Evolutionary conservation across 2,797 vertebrate species (phyloP), one percentile per base, ranked within the genome.

Genomic region (Erpetoichthys calabaricus): DNA sequence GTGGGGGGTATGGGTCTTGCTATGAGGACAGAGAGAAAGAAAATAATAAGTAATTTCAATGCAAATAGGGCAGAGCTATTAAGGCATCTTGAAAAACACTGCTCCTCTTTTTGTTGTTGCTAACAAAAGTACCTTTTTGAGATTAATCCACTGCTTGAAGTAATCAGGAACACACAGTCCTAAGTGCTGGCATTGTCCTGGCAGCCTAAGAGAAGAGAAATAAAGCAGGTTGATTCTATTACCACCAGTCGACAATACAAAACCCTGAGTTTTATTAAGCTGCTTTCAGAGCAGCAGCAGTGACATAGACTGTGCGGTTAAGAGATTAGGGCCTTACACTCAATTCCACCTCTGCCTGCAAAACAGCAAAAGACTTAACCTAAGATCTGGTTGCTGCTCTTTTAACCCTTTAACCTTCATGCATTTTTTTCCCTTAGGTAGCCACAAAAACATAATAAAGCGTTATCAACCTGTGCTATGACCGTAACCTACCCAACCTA

Each of bases 101-200:
- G 61, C 66, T 70, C 45, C 56, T 56, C 54, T 57, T 54, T 57
- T 52, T 62, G 54, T 44, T 54, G 57, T 47, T 51, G 58, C 58
- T 65, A 70, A 69, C 65, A 73, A 68, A 73, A 75, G 74, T 86
- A 86, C 85, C 84, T 88, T 86, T 82, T 85, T 86, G 77, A 89
- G 84, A 84, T 88, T 86, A 85, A 89, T 87, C 86, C 84, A 86
- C 73, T 87, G 83, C 81, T 85, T 86, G 83, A 86, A 87, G 85
- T 88, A 88, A 83, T 86, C 85, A 66, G 86, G 82, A 73, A 86
- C 84, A 52, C 83, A 84, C 73, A 88, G 79, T 64, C 84, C 84
- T 80, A 87, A 80, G 71, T 82, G 85, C 69, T 86, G 83, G 79
- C 82, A 86, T 75, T 87, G 84, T 76, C 82, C 84, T 62, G 84